Evolutionary conservation across 2,888 invertebrate genomes (phyloP).

Genomic region (Crioceris asparagi): DNA sequence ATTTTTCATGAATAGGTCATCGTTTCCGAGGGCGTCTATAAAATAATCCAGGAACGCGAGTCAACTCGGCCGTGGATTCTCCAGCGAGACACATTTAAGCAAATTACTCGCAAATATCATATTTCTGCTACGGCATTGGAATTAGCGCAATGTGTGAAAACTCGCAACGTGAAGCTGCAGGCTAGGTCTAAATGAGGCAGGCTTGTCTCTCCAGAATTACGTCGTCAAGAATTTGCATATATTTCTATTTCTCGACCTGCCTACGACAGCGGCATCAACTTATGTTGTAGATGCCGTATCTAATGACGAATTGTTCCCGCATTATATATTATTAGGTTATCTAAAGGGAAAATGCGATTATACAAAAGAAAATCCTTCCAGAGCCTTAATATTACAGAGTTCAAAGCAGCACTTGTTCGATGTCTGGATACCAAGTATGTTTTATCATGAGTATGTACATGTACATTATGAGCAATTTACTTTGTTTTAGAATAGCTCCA

Average conservation of each 20-base stretch:
- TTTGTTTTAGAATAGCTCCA: no score
- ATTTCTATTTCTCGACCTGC: conserved; percentile 21
- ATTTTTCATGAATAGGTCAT: no score
- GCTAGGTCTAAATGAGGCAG: conserved; percentile 26
- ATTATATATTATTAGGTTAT: conserved; percentile 29
- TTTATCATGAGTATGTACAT: no score
- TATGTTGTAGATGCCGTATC: conserved; percentile 23
- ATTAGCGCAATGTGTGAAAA: conserved; percentile 27
- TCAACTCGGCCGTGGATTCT: no score
- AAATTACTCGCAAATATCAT: conserved; percentile 24
- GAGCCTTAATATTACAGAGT: no score
- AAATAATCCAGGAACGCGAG: no score
- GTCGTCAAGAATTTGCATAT: conserved; percentile 27
- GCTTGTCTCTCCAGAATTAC: conserved; percentile 27
- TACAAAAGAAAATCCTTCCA: no score
- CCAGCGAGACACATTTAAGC: conserved; percentile 11
- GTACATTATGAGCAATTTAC: no score
- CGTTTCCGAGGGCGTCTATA: no score
- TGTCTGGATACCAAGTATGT: no score
- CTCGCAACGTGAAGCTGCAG: conserved; percentile 12
- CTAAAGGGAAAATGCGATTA: conserved; percentile 25
- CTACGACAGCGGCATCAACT: conserved; percentile 20
- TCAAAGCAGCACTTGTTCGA: no score
- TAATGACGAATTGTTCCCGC: conserved; percentile 29
- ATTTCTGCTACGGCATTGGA: conserved; percentile 21